Base-by-base conservation (phyloP, 1,140 invertebrate species). In the Dreissena rostriformis region DNA sequence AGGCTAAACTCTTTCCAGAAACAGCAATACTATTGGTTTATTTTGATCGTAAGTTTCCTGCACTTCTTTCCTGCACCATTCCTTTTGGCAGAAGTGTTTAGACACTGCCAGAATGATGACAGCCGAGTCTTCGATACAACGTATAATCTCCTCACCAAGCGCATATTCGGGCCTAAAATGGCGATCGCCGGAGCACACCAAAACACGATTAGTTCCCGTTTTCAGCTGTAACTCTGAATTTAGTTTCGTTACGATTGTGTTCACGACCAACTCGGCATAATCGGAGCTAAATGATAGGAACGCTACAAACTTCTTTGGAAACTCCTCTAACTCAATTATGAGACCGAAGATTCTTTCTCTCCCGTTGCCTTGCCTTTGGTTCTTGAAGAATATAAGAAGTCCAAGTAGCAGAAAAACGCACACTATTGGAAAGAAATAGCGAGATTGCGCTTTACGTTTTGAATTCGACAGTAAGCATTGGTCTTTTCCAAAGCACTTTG, bases 221-320 rank as follows among this genome's bases (percentile, higher is more conserved):
- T n/a, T n/a, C n/a, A n/a, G n/a, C n/a, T n/a, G n/a, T n/a, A n/a
- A n/a, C n/a, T n/a, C n/a, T 63, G 63, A 39, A 28, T 65, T 49
- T 19, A 76, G 28, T 22, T 14, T 57, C 19, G 52, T 0, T 49
- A 76, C 17, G 24, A 76, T 63, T 19, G 63, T 39, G 17, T 39
- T 17, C 10, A 51, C 11, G 14, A 76, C 74, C 63, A 76, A 76
- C 7, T 76, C 74, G 39, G 63, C 29, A 29, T 76, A 55, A 19
- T 76, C 74, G 19, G 10, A 65, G 24, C 61, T 76, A n/a, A 63
- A 76, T 28, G 74, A 7, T 19, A 76, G 61, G 19, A 76, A 63
- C 15, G 26, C 74, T 39, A 61, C 28, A 65, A 76, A 76, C 57
- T 76, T 39, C 39, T 65, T 65, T 7, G 8, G 4, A 22, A 28